Conservation (phyloP, 2,888 invertebrate genomes). For the Geotrupes spiniger region DNA sequence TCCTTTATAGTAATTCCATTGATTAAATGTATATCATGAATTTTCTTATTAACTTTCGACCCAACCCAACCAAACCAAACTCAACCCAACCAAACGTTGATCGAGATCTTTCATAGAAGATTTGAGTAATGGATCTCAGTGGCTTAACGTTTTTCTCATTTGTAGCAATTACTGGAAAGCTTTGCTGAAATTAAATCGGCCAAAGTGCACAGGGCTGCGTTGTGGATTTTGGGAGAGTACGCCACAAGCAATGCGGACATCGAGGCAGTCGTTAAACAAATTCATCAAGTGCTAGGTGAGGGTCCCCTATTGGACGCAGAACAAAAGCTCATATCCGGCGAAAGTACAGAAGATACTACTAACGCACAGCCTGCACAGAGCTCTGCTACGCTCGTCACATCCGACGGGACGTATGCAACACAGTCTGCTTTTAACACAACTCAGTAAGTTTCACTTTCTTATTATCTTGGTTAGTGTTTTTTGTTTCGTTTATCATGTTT, state of each 20-base stretch:
- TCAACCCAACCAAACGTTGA: too few species aligned
- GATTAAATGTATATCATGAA: too few species aligned
- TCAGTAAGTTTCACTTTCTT: constrained; percentile 54
- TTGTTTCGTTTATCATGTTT: background rate
- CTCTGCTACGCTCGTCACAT: constrained; percentile 76
- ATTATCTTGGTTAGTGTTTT: constrained; percentile 5
- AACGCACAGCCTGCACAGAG: constrained; percentile 25
- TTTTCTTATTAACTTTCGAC: too few species aligned
- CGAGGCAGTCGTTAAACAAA: constrained; percentile 71
- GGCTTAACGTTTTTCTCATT: too few species aligned
- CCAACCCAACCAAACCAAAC: too few species aligned
- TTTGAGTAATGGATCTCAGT: too few species aligned
- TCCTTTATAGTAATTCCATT: too few species aligned
- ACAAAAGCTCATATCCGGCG: constrained; percentile 71
- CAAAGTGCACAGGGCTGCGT: constrained; percentile 86
- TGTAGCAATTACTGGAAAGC: constrained; percentile 69
- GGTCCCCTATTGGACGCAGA: constrained; percentile 63
- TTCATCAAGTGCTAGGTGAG: constrained; percentile 73
- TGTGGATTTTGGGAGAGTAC: constrained; percentile 98
- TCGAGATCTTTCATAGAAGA: too few species aligned
- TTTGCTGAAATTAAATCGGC: constrained; percentile 87
- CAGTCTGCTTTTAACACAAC: constrained; percentile 93
- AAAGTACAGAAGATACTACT: constrained; percentile 55
- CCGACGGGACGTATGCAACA: constrained; percentile 98
- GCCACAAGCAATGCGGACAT: constrained; percentile 77